Conservation (phyloP, 2,113 vertebrate genomes). For the Cyphomyrus plagiostoma region DNA sequence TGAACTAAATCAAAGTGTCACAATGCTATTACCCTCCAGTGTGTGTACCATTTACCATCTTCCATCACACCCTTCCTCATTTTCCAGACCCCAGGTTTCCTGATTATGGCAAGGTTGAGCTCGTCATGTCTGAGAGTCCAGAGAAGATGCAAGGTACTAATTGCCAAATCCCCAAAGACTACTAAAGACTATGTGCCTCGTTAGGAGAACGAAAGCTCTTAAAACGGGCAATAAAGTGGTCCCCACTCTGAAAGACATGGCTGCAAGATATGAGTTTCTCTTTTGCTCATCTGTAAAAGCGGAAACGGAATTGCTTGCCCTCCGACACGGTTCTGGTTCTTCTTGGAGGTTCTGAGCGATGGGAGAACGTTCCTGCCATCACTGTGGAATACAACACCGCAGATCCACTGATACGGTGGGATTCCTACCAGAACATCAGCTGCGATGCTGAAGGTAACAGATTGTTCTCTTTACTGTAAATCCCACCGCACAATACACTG, state of each 20-base stretch:
- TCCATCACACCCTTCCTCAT: constrained; percentile 20
- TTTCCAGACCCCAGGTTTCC: constrained; percentile 83
- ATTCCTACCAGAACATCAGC: constrained; percentile 82
- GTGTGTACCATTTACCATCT: not conserved
- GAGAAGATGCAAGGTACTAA: constrained; percentile 78
- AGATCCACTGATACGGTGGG: constrained; percentile 81
- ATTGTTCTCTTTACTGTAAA: not conserved
- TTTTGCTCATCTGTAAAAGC: not conserved
- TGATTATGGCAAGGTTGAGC: constrained; percentile 80
- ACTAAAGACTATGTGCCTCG: not conserved
- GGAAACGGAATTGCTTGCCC: not conserved
- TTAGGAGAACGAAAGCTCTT: not conserved
- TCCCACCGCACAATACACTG: fast-evolving
- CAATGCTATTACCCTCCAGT: not conserved
- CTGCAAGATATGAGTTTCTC: not conserved
- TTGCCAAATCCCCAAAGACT: not conserved
- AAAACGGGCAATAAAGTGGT: not conserved
- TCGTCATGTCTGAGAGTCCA: constrained; percentile 83
- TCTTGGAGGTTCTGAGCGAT: constrained; percentile 65
- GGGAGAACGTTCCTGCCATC: constrained; percentile 72
- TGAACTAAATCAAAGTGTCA: not conserved
- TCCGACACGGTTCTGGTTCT: not conserved
- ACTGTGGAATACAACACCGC: constrained; percentile 77
- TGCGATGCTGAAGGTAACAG: constrained; percentile 74
- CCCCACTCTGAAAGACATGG: not conserved